These are phyloP conservation scores for Papilio glaucus DNA, from an alignment of 1,140 invertebrate genomes.

Conservation along the genomic window DNA sequence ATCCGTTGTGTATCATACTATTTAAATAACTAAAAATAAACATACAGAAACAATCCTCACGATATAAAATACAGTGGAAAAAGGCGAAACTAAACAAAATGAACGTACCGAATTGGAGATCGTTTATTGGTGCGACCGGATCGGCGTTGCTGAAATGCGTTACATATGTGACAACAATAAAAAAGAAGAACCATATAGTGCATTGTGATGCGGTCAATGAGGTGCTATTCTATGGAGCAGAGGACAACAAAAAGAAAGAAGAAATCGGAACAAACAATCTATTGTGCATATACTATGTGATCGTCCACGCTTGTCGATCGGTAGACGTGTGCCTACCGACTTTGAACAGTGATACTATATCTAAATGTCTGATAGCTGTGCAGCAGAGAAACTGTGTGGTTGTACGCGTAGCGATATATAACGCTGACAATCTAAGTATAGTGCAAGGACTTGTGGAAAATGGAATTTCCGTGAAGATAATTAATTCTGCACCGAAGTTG, in stretches of 20 bases:
- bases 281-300: constrained; percentile 61
- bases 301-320: constrained; percentile 53
- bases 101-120: constrained; percentile 49
- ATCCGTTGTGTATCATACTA: constrained; percentile 4
- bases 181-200: constrained; percentile 22
- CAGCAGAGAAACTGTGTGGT: constrained; percentile 53
- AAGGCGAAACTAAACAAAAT: constrained; percentile 1
- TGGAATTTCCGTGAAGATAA: constrained; percentile 62
- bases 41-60: not conserved
- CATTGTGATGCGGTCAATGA: constrained; percentile 56
- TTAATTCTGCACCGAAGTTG: constrained; percentile 50
- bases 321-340: constrained; percentile 65
- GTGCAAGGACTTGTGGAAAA: constrained; percentile 46
- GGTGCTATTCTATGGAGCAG: constrained; percentile 65
- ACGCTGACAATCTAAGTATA: constrained; percentile 44
- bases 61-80: not conserved
- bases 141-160: constrained; percentile 40
- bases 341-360: constrained; percentile 59
- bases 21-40: not conserved
- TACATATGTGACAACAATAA: constrained; percentile 30
- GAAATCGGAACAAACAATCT: constrained; percentile 63
- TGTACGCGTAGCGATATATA: constrained; percentile 60
- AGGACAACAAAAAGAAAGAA: constrained; percentile 49
- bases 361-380: constrained; percentile 57
- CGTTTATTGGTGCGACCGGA: constrained; percentile 39